Conservation (phyloP, 2,797 vertebrate genomes). For the Myoxocephalus aenaeus region DNA sequence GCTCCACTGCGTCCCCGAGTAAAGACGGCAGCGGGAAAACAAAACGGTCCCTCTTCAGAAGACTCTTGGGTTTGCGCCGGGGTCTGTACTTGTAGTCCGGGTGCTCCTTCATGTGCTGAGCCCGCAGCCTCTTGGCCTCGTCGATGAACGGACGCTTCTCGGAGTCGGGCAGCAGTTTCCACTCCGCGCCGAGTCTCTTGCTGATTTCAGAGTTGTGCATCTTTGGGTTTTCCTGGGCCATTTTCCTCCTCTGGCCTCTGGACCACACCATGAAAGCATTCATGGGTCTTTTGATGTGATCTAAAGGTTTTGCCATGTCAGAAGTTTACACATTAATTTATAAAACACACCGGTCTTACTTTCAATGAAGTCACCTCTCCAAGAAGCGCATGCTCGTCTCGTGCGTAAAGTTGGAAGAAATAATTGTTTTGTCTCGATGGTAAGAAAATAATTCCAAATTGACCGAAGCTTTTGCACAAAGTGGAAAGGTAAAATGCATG, state of each 20-base stretch:
- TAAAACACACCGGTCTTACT: slow-evolving; percentile 11
- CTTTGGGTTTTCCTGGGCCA: slow-evolving; percentile 97
- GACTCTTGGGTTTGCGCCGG: slow-evolving; percentile 93
- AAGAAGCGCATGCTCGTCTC: slow-evolving; percentile 44
- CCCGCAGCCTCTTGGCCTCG: slow-evolving; percentile 95
- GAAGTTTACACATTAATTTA: slow-evolving; percentile 41
- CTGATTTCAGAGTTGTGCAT: slow-evolving; percentile 99
- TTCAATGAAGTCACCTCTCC: slow-evolving; percentile 39
- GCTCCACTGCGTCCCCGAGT: slow-evolving; percentile 90
- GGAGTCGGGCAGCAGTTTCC: slow-evolving; percentile 94
- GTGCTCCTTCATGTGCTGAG: slow-evolving; percentile 97
- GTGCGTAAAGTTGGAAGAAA: slow-evolving; percentile 51
- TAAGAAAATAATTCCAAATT: slow-evolving; percentile 21
- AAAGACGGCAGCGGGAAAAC: slow-evolving; percentile 90
- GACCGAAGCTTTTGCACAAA: slow-evolving; percentile 37
- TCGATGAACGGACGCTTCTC: slow-evolving; percentile 97
- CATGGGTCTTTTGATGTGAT: slow-evolving; percentile 95
- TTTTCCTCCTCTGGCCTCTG: slow-evolving; percentile 94
- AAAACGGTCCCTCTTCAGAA: slow-evolving; percentile 91
- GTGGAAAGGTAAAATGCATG: slow-evolving; percentile 40
- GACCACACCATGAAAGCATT: slow-evolving; percentile 99
- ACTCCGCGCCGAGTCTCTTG: slow-evolving; percentile 95
- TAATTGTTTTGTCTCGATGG: slow-evolving; percentile 7
- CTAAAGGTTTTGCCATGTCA: slow-evolving; percentile 80
- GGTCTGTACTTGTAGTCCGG: slow-evolving; percentile 99